Base-by-base conservation (phyloP, 1,140 invertebrate species). In the Trichomalopsis sarcophagae region DNA sequence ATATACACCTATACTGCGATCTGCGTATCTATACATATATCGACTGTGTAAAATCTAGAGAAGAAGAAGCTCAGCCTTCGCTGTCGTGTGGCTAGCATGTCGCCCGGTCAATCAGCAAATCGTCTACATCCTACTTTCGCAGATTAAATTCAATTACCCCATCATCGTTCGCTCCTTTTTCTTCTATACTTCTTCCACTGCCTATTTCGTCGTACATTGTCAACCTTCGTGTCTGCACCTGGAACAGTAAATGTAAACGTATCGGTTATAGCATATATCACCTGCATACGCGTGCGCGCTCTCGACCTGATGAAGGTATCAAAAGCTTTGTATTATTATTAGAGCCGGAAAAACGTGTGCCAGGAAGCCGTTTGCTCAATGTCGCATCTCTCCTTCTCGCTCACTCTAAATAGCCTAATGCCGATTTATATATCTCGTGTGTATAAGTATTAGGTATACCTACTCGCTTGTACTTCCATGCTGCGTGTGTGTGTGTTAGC, bases 41-140 rank as follows among this genome's bases (percentile, higher is more conserved):
- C 62, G 21, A 17, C 62, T 66, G 62, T 66, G n/a, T 17, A n/a
- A 17, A 66, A 66, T 17, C 6, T 17, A 66, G 62, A 66, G 17
- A 66, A 17, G 62, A 21, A 27, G 77, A 66, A 30, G 36, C 40
- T 44, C 40, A 9, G 40, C 9, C 40, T 9, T 44, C 40, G 40
- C 40, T 7, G 40, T 44, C 40, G 40, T 44, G 40, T 7, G 10
- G 1, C 40, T 44, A 44, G 40, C 40, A 44, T 23, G 55, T 36
- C 55, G 78, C 47, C 44, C 76, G 11, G 40, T 82, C 84, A 88
- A 90, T 89, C 86, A 86, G 79, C 83, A 89, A 90, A 90, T 89
- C 85, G 89, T 76, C 87, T 78, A 89, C 88, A 89, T 90, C 89
- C 88, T 89, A 81, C 86, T 89, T 86, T 83, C 83, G 71, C 62